Percentiles rank a stretch among this genome's conserved stretches.
These are phyloP conservation scores for Scaptomyza polygonia DNA, from an alignment of 2,888 invertebrate species.

Conservation along the genomic window DNA sequence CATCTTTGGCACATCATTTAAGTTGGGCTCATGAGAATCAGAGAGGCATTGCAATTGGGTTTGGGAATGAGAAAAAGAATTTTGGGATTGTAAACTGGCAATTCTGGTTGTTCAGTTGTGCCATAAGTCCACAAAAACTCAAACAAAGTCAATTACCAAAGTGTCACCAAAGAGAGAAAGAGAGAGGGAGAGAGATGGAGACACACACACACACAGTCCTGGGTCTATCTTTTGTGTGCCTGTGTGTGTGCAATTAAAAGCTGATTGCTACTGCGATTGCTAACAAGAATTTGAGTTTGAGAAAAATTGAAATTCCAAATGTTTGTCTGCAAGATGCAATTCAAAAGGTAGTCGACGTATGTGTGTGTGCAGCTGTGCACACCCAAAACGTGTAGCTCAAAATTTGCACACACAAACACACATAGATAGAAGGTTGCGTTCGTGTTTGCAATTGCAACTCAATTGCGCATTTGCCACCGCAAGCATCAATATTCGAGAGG, in stretches of 20 bases:
- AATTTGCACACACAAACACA: conserved; percentile 59
- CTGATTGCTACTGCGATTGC: conserved; percentile 82
- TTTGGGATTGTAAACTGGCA: conserved; percentile 1
- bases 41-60: neutral
- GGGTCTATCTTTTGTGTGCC: neutral
- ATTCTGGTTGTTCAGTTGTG: conserved; percentile 25
- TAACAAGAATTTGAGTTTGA: conserved; percentile 40
- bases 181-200: neutral
- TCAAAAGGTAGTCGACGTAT: conserved; percentile 31
- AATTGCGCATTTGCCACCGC: conserved; percentile 80
- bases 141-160: conserved; percentile 66
- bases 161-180: conserved; percentile 41
- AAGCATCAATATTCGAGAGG: conserved; percentile 71
- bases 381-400: conserved; percentile 77
- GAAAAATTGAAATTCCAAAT: conserved; percentile 69
- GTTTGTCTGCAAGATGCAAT: conserved; percentile 64
- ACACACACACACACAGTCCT: conserved; percentile 25
- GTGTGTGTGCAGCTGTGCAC: conserved; percentile 57
- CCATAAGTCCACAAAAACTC: conserved; percentile 48
- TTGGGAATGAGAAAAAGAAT: neutral
- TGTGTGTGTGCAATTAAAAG: conserved; percentile 79
- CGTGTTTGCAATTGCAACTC: conserved; percentile 77
- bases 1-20: conserved; percentile 68
- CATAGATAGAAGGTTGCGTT: conserved; percentile 69
- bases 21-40: conserved; percentile 15